phyloP scores from a whole-genome alignment of 2,797 vertebrate genomes.

The Falco columbarius region DNA sequence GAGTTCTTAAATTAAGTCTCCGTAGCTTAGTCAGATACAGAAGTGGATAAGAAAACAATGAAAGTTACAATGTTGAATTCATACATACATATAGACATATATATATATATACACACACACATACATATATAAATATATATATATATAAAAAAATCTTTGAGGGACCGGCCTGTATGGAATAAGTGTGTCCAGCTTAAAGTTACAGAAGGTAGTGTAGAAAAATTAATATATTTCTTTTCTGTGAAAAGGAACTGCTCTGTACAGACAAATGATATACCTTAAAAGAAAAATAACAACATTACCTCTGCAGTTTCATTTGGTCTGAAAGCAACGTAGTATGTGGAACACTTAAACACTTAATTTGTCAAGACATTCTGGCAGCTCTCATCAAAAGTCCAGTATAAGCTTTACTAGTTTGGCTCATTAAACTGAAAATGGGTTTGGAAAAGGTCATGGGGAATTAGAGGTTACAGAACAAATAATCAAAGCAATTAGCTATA shows the following conservation, averaged over 20 bases:
- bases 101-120: no score
- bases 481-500: slow-evolving; percentile 74
- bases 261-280: slow-evolving; percentile 34
- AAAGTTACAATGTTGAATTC: background rate
- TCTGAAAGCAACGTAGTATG: background rate
- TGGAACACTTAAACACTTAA: slow-evolving; percentile 62
- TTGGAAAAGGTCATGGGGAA: slow-evolving; percentile 59
- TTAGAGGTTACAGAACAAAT: slow-evolving; percentile 67
- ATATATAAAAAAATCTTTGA: background rate
- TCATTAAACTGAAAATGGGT: slow-evolving; percentile 70
- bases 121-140: no score
- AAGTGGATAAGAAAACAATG: background rate
- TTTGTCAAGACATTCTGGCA: slow-evolving; percentile 53
- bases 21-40: background rate
- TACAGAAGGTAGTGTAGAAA: background rate
- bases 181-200: background rate
- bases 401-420: slow-evolving; percentile 56
- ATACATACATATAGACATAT: background rate
- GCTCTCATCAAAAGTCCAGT: slow-evolving; percentile 48
- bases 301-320: slow-evolving; percentile 10
- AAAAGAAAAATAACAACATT: slow-evolving; percentile 27
- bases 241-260: slow-evolving; percentile 5
- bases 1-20: background rate
- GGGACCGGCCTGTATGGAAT: background rate
- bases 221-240: background rate